Conservation (phyloP, 2,113 vertebrate genomes). For the Antechinus flavipes region DNA sequence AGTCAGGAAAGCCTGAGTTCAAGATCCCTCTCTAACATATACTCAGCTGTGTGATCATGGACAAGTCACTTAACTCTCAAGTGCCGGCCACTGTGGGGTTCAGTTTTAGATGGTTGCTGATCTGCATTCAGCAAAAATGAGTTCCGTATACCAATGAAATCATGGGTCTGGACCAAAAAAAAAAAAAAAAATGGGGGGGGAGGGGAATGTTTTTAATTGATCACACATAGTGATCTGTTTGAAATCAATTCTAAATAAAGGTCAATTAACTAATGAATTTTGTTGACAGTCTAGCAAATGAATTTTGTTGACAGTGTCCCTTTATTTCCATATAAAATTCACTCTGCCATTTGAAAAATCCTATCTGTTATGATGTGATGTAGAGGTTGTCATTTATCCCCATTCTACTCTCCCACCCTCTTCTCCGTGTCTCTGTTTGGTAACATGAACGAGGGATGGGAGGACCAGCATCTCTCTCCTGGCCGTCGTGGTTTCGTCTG, state of each 20-base stretch:
- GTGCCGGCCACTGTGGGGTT: background rate
- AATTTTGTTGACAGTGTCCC: constrained; percentile 65
- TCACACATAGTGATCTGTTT: constrained; percentile 60
- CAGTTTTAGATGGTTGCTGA: background rate
- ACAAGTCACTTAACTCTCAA: background rate
- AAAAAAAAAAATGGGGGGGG: no score
- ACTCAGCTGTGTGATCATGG: background rate
- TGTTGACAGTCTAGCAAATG: constrained; percentile 60
- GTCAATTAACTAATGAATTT: constrained; percentile 57
- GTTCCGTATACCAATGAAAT: background rate
- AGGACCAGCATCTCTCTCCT: constrained; percentile 72
- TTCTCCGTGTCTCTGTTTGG: constrained; percentile 68
- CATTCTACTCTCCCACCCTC: constrained; percentile 54
- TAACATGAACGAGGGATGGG: constrained; percentile 65
- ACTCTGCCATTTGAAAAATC: constrained; percentile 74
- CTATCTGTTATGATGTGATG: constrained; percentile 73
- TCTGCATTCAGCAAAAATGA: background rate
- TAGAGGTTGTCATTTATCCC: constrained; percentile 54
- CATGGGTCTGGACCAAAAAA: constrained; percentile 47
- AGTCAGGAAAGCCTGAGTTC: background rate
- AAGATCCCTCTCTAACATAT: background rate
- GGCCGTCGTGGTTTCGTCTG: constrained; percentile 78
- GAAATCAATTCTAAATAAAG: constrained; percentile 42
- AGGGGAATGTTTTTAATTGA: constrained; percentile 6
- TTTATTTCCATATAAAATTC: constrained; percentile 75